Base-by-base conservation (phyloP, 2,113 vertebrate genomes). In the Malurus cyaneus region DNA sequence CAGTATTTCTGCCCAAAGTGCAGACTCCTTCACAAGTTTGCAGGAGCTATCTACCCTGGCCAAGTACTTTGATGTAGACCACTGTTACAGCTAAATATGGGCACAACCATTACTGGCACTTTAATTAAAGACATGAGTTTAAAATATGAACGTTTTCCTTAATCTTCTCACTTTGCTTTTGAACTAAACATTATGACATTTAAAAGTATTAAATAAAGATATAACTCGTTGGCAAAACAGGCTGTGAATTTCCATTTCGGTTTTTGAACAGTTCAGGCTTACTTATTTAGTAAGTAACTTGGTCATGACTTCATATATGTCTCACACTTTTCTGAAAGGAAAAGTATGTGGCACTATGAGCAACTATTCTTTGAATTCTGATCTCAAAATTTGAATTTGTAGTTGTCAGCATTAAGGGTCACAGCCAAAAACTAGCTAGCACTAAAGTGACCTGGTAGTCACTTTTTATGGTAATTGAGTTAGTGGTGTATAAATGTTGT, bases 111-210 rank as follows among this genome's bases (percentile, higher is more conserved):
- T 66, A 15, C 13, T 18, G 8, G 4, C 3, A 39, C 24, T 73
- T 65, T 16, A 46, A 25, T 83, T 62, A 52, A 71, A 77, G 49
- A 28, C 0, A 0, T 14, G 3, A 5, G 5, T 49, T 61, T 80
- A 56, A 24, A 32, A 60, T 34, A 56, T 42, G 2, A 80, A 42
- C 2, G 6, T 78, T 73, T 69, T 80, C 49, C 15, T 72, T 67
- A 25, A 42, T 47, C 6, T 77, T 41, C 17, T 73, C 50, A 47
- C 17, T 73, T 66, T 26, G 10, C 4, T 42, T 82, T 76, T 69
- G 32, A 54, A 14, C 7, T 77, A 83, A 92, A 26, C 2, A 26
- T 54, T 31, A 62, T 34, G 8, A 44, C 2, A n/a, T 80, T 86
- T 76, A 3, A 64, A 82, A 86, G 39, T 56, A 42, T 64, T 50